Percentiles rank a stretch among this genome's conserved stretches.
Conservation (phyloP, 2,888 invertebrate genomes). For the Eilema griseolum region DNA sequence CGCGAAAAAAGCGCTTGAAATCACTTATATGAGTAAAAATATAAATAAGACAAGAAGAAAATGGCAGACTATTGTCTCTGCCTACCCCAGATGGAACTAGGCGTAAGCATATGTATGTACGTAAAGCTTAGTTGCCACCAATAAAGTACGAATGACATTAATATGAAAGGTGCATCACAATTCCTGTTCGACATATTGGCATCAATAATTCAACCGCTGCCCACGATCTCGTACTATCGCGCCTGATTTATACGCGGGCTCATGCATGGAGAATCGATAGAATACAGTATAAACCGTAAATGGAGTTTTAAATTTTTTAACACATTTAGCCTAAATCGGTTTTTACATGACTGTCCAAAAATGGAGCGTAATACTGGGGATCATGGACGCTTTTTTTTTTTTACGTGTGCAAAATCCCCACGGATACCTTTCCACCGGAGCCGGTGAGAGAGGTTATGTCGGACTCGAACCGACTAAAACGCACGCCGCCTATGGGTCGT, state of each 20-base stretch:
- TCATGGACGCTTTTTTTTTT: too few relatives aligned
- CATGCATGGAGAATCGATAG: slow-evolving; percentile 43
- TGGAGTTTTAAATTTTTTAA: slow-evolving; percentile 39
- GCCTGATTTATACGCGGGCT: slow-evolving; percentile 51
- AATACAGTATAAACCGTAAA: slow-evolving; percentile 48
- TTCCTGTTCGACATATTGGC: slow-evolving; percentile 50
- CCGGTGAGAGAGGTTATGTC: too few relatives aligned
- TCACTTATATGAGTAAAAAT: too few relatives aligned
- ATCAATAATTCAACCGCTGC: slow-evolving; percentile 53
- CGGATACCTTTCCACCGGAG: too few relatives aligned
- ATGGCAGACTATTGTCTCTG: too few relatives aligned
- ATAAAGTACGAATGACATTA: slow-evolving; percentile 37
- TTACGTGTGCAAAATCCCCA: too few relatives aligned
- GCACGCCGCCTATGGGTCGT: too few relatives aligned
- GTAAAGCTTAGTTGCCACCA: background rate
- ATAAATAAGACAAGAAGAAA: too few relatives aligned
- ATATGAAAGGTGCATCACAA: slow-evolving; percentile 53
- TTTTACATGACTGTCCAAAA: background rate
- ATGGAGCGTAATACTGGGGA: background rate
- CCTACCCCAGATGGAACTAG: too few relatives aligned
- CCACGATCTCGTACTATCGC: slow-evolving; percentile 45
- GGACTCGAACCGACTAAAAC: too few relatives aligned
- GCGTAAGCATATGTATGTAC: too few relatives aligned
- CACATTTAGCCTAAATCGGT: background rate
- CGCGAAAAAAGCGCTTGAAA: too few relatives aligned